Base-by-base conservation (phyloP, 1,140 invertebrate genomes). In the Subanguina moxae region DNA sequence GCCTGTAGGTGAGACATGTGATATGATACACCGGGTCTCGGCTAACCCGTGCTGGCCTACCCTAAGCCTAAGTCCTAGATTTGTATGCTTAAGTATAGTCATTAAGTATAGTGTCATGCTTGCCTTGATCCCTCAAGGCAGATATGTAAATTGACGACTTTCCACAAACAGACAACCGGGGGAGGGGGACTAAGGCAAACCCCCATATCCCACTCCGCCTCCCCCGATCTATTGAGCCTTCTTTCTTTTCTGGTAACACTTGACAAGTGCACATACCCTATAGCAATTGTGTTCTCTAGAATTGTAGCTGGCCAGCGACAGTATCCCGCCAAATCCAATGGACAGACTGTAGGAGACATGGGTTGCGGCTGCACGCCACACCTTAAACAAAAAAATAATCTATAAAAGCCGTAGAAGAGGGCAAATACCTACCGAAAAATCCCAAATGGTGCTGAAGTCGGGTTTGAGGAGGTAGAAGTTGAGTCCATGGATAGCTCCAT, bases 321-420 rank as follows among this genome's bases (percentile, higher is more conserved):
- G 9, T n/a, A 72, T 73, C 11, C 65, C 72, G 57, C 63, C 65
- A 42, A 75, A 66, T 25, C 73, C 73, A 64, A 75, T 66, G 13
- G 75, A 57, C 45, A 75, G 57, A 25, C 48, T 61, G 57, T 77
- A 75, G 28, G 70, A 75, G 21, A 75, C 73, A 27, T 75, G 73
- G 21, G 73, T 75, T 28, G 73, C 73, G 8, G 73, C 73, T 23
- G 71, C 67, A 62, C 71, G 52, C 76, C 76, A 75, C 30, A 64
- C 57, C 72, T 75, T 25, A 38, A 48, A 70, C n/a, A 8, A 23
- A 15, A n/a, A 28, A 68, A 67, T 32, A 30, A 0, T 25, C 15
- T 67, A 0, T 21, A 57, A 42, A 57, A 21, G n/a, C 7, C 15
- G 27, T 59, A 65, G 63, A 65, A 65, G 32, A 13, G 3, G 19